A percentile compares a stretch with the other conserved stretches of the same genome.
These are phyloP conservation scores for Drosophila bipectinata DNA, from an alignment of 1,140 invertebrate species.

Conservation along the genomic window DNA sequence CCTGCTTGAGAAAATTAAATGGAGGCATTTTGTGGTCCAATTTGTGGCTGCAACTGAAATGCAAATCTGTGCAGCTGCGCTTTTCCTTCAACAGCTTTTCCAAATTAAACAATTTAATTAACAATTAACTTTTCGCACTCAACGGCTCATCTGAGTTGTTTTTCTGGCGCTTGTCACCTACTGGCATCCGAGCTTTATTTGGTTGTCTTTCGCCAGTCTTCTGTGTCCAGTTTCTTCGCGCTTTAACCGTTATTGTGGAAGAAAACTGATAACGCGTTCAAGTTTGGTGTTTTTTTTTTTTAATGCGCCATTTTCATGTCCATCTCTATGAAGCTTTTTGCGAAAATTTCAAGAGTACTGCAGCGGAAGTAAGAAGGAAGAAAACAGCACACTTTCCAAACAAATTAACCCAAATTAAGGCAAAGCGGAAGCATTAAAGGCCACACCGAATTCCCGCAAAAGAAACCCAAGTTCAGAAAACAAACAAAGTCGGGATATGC, in stretches of 20 bases:
- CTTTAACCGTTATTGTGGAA: conserved; percentile 38
- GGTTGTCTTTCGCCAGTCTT: conserved; percentile 32
- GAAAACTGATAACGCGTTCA: conserved; percentile 22
- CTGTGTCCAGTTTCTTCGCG: conserved; percentile 19
- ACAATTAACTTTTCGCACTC: conserved; percentile 57
- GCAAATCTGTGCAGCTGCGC: conserved; percentile 44
- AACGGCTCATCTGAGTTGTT: conserved; percentile 32
- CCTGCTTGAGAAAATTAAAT: conserved; percentile 81
- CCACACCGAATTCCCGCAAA: conserved; percentile 17
- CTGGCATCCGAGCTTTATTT: conserved; percentile 24
- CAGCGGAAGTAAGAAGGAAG: conserved; percentile 57
- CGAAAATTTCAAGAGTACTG: conserved; percentile 39
- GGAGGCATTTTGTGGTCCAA: conserved; percentile 70
- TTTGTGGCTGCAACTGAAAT: conserved; percentile 35
- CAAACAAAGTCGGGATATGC: conserved; percentile 30
- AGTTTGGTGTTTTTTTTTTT: conserved; percentile 1
- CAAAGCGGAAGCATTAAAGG: conserved; percentile 57
- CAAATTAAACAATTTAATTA: conserved; percentile 63
- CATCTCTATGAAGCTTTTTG: conserved; percentile 36
- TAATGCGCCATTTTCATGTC: conserved; percentile 25
- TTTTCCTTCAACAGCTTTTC: background rate
- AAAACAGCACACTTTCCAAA: conserved; percentile 64
- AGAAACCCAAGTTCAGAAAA: background rate
- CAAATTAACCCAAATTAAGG: conserved; percentile 73
- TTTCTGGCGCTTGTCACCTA: conserved; percentile 48